phyloP scores from a whole-genome alignment of 2,113 vertebrate species.

The Strix uralensis region DNA sequence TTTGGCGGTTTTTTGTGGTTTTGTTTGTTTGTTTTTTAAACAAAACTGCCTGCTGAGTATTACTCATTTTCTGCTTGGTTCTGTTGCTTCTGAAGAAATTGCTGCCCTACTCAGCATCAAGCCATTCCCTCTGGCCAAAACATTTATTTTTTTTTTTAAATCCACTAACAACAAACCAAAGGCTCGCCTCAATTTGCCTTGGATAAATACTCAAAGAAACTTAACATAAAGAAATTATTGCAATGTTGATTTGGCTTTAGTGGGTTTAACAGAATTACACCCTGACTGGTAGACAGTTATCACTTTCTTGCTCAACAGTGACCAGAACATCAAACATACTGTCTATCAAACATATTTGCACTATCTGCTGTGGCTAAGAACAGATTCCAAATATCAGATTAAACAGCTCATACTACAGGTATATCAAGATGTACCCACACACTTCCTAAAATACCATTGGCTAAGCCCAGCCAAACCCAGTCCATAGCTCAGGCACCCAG shows the following conservation, averaged over 20 bases:
- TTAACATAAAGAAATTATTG: not conserved
- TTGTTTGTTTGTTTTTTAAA: not conserved
- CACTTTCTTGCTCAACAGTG: not conserved
- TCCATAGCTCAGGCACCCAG: not conserved
- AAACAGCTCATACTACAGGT: not conserved
- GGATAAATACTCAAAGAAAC: not conserved
- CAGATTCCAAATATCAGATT: not conserved
- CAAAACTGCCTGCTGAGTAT: not conserved
- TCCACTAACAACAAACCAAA: not conserved
- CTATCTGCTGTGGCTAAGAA: not conserved
- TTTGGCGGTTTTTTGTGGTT: too few relatives aligned
- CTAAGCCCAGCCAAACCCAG: not conserved
- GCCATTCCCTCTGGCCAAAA: not conserved
- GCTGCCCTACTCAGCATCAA: not conserved
- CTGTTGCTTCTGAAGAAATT: not conserved
- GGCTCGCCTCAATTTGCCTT: not conserved
- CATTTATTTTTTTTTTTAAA: not conserved
- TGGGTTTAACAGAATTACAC: not conserved
- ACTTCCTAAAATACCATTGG: not conserved
- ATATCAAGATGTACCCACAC: not conserved
- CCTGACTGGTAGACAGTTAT: not conserved
- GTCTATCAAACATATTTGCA: not conserved
- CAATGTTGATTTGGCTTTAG: not conserved
- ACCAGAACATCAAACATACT: not conserved
- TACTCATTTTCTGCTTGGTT: not conserved